Conservation (phyloP, 23 tunicate species). For the Corella eumyota region DNA sequence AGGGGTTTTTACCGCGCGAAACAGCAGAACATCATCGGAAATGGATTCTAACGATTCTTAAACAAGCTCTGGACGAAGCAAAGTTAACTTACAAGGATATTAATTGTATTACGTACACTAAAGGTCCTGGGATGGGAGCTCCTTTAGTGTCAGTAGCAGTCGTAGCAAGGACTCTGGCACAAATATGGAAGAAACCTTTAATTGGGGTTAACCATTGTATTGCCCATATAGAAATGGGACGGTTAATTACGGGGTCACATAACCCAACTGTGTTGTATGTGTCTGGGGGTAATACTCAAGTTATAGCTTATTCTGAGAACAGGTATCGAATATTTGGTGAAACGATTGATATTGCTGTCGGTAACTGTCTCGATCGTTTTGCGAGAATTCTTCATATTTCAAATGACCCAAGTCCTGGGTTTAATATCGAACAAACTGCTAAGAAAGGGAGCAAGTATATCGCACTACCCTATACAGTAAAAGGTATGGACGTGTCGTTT, state of each 20-base stretch:
- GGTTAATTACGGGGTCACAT: slow-evolving; percentile 67
- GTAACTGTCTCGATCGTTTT: slow-evolving; percentile 98
- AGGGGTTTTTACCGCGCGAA: slow-evolving; percentile 89
- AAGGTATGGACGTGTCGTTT: slow-evolving; percentile 97
- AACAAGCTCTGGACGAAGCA: slow-evolving; percentile 74
- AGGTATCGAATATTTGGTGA: slow-evolving; percentile 97
- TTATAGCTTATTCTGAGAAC: slow-evolving; percentile 90
- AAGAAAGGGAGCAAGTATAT: slow-evolving; percentile 79
- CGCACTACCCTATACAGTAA: slow-evolving; percentile 79
- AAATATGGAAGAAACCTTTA: slow-evolving; percentile 89
- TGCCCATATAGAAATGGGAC: slow-evolving; percentile 99
- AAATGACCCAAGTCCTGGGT: slow-evolving; percentile 99
- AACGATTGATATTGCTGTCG: slow-evolving; percentile 97
- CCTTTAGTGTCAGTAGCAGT: slow-evolving; percentile 92
- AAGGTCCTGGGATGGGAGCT: slow-evolving; percentile 99
- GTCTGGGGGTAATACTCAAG: slow-evolving; percentile 98
- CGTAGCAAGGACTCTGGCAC: slow-evolving; percentile 92
- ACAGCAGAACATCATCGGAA: slow-evolving; percentile 85
- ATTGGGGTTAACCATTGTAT: slow-evolving; percentile 97
- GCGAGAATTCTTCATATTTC: slow-evolving; percentile 87
- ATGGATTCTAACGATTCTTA: slow-evolving; percentile 38
- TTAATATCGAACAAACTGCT: slow-evolving; percentile 94
- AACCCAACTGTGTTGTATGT: slow-evolving; percentile 96
- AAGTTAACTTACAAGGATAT: slow-evolving; percentile 40
- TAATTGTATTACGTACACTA: slow-evolving; percentile 79